phyloP scores from a whole-genome alignment of 2,113 vertebrate genomes.

The Toxotes chatareus region DNA sequence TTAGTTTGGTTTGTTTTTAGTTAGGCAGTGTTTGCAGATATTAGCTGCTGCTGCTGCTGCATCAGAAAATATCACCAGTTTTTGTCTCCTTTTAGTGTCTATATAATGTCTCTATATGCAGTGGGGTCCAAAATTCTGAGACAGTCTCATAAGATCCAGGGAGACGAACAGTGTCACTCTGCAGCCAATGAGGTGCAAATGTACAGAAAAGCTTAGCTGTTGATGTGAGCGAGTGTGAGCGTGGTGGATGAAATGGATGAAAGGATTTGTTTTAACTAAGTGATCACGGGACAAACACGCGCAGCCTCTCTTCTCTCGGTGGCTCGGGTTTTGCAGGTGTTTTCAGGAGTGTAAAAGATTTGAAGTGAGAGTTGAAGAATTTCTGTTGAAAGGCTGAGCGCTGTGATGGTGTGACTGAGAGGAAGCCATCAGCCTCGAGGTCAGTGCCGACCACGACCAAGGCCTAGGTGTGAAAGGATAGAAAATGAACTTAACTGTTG shows the following conservation, averaged over 20 bases:
- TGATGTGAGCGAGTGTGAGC: not conserved
- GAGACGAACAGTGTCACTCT: not conserved
- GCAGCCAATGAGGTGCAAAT: not conserved
- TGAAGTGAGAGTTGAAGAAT: not conserved
- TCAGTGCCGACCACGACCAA: constrained; percentile 3
- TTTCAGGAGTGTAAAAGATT: not conserved
- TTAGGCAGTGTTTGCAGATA: not conserved
- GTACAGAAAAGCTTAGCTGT: not conserved
- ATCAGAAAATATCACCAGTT: not conserved
- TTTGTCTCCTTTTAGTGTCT: not conserved
- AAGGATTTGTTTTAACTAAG: too few relatives aligned
- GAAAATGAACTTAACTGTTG: not conserved
- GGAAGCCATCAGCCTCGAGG: not conserved
- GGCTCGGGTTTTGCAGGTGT: not conserved
- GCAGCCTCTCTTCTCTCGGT: not conserved
- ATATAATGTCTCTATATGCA: not conserved
- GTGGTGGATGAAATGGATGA: not conserved
- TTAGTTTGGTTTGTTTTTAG: not conserved
- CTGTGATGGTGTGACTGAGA: constrained; percentile 22
- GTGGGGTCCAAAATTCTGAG: too few relatives aligned
- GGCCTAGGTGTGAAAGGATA: not conserved
- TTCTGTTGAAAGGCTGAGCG: not conserved
- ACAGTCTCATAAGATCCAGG: not conserved
- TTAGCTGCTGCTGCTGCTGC: not conserved
- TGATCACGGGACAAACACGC: not conserved